Evolutionary conservation across 2,797 vertebrate species (phyloP), one percentile per base, ranked within the genome.

Genomic region (Molossus alvarezi): DNA sequence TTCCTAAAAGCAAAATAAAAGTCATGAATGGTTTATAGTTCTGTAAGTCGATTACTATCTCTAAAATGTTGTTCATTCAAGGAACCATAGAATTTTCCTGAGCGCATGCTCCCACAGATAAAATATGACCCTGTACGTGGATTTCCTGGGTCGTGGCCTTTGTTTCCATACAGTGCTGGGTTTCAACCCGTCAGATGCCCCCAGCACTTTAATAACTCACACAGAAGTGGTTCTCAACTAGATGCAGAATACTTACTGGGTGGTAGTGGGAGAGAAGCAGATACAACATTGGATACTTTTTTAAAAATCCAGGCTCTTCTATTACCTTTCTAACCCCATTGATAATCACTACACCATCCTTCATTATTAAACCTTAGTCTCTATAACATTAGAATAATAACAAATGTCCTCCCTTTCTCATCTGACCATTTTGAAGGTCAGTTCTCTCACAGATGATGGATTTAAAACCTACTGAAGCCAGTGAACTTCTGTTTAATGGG

Each of bases 1-100:
- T 92, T 88, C 55, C 80, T 86, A 80, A 79, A 27, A 53, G n/a
- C 73, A 84, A 91, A 89, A 87, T 69, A 58, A 93, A 92, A 92
- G 65, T 55, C 17, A 10, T 53, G 29, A 12, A 12, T 77, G 55
- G 20, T 55, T 89, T 88, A 37, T 14, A 60, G 33, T 37, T 33
- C 53, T 82, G 0, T 81, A 69, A 88, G 17, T 11, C 80, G 80
- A 13, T 72, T 25, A 33, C 8, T 82, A 11, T 65, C 37, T 55
- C 77, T 51, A 55, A 91, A 69, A 79, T 75, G 62, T 55, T 55
- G 72, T 79, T 45, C 41, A 57, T 76, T 94, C 65, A 41, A 81
- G 58, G 65, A 80, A 86, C n/a, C n/a, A 6, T 0, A 53, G 45
- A 77, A 20, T n/a, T 87, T 93, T 62, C 6, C 41, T 65, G 12